Evolutionary conservation across 92 coral and sea anemone genomes (phyloP), one percentile per base, ranked within the genome.

Genomic region (Umimayanthus kanabou): DNA sequence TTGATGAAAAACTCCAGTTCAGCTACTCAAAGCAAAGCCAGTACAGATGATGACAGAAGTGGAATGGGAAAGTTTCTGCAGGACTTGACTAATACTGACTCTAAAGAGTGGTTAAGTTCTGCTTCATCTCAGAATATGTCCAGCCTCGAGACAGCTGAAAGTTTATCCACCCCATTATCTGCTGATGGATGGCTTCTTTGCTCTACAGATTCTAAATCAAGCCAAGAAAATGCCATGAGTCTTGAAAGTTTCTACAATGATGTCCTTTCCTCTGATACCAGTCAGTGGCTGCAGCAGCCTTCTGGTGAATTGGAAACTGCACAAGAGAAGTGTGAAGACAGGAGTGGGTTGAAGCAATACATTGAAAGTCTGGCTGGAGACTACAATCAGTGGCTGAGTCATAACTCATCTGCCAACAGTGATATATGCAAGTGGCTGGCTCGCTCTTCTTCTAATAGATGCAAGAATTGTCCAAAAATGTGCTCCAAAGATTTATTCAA

Each of bases 391-490:
- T 95, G 98, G 98, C 90, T 95, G 9, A 70, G 77, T 73, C 71
- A 15, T 25, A 88, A 89, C 28, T 61, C 61, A 23, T 75, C 91
- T 22, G 14, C 81, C 23, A 75, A 90, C 40, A 43, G 88, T 37
- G 96, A 89, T 70, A 89, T 89, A 49, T 95, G 96, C 79, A 91
- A 91, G 82, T 95, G 98, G 98, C 92, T 95, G 33, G 94, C 98
- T 23, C 90, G 92, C 29, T 91, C 92, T 80, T 95, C 98, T 5
- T 64, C 75, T 20, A 93, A 92, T 14, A 92, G 92, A 33, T 97
- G 99, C 73, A 92, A 95, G 90, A 87, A 94, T 47, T 97, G 99
- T 76, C 96, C 99, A 11, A 70, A 83, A 78, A 89, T 88, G 90
- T 97, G 99, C 89, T 91, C 99, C 7, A 92, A 92, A 73, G 97